Percentiles rank a stretch among this genome's conserved stretches.
phyloP scores from a whole-genome alignment of 2,888 invertebrate genomes.

The Cyaniris semiargus region DNA sequence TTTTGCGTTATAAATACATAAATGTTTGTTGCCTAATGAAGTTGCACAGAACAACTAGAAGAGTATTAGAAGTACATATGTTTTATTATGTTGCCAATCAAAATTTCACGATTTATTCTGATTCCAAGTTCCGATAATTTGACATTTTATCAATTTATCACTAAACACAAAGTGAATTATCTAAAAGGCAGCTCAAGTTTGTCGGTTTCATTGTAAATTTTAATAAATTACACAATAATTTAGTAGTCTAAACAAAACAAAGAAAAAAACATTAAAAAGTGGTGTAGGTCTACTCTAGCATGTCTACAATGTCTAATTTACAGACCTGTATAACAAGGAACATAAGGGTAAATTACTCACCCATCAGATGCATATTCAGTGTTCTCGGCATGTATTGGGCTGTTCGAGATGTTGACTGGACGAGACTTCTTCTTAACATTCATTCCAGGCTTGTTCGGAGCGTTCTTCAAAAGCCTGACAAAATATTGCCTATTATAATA shows the following conservation, averaged over 20 bases:
- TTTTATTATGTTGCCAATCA: no score
- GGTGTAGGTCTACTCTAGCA: background rate
- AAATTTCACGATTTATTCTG: no score
- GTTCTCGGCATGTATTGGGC: constrained; percentile 65
- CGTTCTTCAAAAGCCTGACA: constrained; percentile 64
- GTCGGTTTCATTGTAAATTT: background rate
- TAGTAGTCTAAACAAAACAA: background rate
- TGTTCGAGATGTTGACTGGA: constrained; percentile 52
- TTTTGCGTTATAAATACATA: no score
- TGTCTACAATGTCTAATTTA: background rate
- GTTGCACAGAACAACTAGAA: no score
- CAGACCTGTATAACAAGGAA: background rate
- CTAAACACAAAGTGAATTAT: no score
- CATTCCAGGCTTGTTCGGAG: constrained; percentile 62
- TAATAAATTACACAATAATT: background rate
- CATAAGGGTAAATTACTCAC: constrained; percentile 46
- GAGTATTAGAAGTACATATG: no score
- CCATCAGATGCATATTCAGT: constrained; percentile 66
- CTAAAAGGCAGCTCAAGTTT: no score
- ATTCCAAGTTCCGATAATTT: no score
- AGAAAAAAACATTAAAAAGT: background rate
- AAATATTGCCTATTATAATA: constrained; percentile 12
- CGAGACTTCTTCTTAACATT: constrained; percentile 63
- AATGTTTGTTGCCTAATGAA: no score
- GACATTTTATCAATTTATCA: no score